A percentile compares a stretch with the other conserved stretches of the same genome.
Conservation (phyloP, 2,888 invertebrate species). For the Netelia melanura region DNA sequence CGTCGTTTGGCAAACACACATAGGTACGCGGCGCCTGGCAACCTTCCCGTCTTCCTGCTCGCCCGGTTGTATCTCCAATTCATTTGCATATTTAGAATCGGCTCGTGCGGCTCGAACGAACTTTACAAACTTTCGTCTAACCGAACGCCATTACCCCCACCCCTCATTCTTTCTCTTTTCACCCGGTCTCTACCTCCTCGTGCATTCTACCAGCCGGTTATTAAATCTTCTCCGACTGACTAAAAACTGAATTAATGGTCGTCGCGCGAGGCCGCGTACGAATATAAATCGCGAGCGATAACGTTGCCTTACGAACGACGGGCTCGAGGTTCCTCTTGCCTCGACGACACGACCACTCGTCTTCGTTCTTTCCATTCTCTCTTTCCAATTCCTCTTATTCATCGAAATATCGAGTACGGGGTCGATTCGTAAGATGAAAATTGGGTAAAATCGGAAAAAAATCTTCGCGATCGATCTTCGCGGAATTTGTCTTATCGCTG, state of each 20-base stretch:
- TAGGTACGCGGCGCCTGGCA: constrained; percentile 53
- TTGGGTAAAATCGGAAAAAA: neutral
- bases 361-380: neutral
- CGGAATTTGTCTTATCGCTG: neutral
- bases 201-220: constrained; percentile 72
- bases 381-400: neutral
- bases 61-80: constrained; percentile 82
- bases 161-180: constrained; percentile 73
- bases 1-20: constrained; percentile 47
- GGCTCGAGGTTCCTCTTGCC: neutral
- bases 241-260: constrained; percentile 80
- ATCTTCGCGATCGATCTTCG: neutral
- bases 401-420: neutral
- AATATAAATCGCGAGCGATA: constrained; percentile 9
- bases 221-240: constrained; percentile 79
- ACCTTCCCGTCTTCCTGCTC: constrained; percentile 80
- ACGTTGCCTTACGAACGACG: neutral
- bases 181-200: constrained; percentile 72
- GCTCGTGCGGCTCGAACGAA: neutral
- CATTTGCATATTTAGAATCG: constrained; percentile 82
- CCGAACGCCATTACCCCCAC: constrained; percentile 39
- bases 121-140: constrained; percentile 13
- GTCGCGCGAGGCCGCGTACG: constrained; percentile 8
- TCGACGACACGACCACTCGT: neutral
- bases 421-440: neutral